A percentile compares a stretch with the other conserved stretches of the same genome.
Evolutionary conservation across 2,113 vertebrate species (phyloP).

Genomic region (Spheniscus mendiculus): DNA sequence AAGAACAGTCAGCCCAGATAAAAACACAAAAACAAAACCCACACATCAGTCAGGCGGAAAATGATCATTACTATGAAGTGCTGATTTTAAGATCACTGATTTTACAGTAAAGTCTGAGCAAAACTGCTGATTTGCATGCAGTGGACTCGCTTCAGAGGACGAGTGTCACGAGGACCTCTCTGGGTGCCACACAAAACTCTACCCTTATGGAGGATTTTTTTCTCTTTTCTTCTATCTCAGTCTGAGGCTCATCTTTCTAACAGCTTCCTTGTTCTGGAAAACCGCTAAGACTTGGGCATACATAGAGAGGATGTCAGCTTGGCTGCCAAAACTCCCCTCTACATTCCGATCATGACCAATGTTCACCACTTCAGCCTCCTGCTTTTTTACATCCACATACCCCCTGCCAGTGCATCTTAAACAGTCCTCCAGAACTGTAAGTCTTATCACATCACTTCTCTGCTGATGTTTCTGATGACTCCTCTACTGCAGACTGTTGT

Average conservation of each 20-base stretch:
- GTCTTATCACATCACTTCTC: not conserved
- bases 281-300: not conserved
- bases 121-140: not conserved
- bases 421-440: not conserved
- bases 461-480: not conserved
- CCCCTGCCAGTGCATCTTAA: not conserved
- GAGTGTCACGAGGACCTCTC: accelerated
- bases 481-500: not conserved
- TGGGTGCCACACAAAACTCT: not conserved
- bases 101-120: not conserved
- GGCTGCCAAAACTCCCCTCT: not conserved
- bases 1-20: not conserved
- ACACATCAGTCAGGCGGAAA: not conserved
- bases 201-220: not conserved
- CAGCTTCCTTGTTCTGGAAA: not conserved
- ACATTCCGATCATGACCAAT: not conserved
- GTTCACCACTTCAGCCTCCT: not conserved
- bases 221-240: not conserved
- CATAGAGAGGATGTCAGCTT: not conserved
- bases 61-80: not conserved
- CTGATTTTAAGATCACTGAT: not conserved
- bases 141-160: not conserved
- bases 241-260: not conserved
- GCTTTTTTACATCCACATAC: not conserved
- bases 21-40: not conserved